These are phyloP conservation scores for Myotis myotis DNA, from an alignment of 2,797 vertebrate genomes.

Conservation along the genomic window DNA sequence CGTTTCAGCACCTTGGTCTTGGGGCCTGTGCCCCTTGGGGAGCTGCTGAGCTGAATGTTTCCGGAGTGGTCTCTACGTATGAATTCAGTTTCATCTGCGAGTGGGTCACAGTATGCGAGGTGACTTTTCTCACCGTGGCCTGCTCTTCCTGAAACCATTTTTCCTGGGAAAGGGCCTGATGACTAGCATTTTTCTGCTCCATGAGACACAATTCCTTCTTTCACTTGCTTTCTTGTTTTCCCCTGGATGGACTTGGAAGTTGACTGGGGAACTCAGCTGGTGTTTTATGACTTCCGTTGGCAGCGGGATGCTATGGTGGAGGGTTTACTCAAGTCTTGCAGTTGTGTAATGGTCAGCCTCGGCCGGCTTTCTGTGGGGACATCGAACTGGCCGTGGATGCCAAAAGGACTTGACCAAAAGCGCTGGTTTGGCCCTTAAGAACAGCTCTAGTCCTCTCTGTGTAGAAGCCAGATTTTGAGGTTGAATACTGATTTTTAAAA, in stretches of 20 bases:
- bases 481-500: not conserved
- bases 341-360: not conserved
- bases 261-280: constrained; percentile 79
- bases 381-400: not conserved
- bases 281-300: constrained; percentile 66
- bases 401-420: not conserved
- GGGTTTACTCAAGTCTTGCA: constrained; percentile 69
- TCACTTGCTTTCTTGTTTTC: constrained; percentile 57
- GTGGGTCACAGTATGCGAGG: not conserved
- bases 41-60: not conserved
- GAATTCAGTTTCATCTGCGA: not conserved
- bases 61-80: not conserved
- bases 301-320: constrained; percentile 50
- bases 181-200: not conserved
- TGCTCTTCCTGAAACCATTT: not conserved
- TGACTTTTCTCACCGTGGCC: not conserved
- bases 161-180: not conserved
- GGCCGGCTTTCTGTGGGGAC: not conserved
- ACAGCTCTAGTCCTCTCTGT: not conserved
- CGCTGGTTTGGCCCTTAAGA: not conserved
- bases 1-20: not conserved
- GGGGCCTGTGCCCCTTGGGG: not conserved
- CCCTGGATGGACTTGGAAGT: constrained; percentile 66
- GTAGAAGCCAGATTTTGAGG: not conserved
- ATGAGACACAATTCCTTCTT: constrained; percentile 65